These are phyloP conservation scores for Melipona beecheii DNA, from an alignment of 2,888 invertebrate genomes.

Conservation along the genomic window DNA sequence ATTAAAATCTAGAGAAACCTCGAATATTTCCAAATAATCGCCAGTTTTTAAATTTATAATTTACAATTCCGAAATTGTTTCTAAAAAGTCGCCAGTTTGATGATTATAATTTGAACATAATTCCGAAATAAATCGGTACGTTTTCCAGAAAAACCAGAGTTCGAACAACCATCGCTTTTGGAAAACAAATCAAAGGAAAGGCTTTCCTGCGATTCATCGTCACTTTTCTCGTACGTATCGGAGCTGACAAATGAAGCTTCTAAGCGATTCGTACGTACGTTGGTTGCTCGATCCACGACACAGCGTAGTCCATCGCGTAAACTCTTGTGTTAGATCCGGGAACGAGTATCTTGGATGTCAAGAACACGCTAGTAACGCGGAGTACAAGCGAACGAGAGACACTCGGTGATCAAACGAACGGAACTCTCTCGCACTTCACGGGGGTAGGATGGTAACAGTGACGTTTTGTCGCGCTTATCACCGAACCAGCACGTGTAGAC, in stretches of 20 bases:
- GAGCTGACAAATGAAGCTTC: neutral
- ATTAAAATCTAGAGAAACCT: too few relatives aligned
- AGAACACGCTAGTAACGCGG: slow-evolving; percentile 28
- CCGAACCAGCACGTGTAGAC: slow-evolving; percentile 52
- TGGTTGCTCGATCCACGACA: neutral
- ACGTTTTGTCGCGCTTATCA: slow-evolving; percentile 66
- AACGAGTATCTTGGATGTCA: slow-evolving; percentile 47
- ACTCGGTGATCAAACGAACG: slow-evolving; percentile 60
- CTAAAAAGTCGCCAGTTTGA: too few relatives aligned
- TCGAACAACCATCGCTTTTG: too few relatives aligned
- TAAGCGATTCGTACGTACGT: neutral
- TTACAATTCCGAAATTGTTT: too few relatives aligned
- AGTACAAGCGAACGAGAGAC: slow-evolving; percentile 35
- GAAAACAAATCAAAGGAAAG: neutral
- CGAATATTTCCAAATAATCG: too few relatives aligned
- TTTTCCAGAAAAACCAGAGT: too few relatives aligned
- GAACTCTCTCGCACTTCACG: slow-evolving; percentile 35
- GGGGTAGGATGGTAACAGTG: slow-evolving; percentile 41
- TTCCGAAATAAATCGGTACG: too few relatives aligned
- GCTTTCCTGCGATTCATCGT: neutral
- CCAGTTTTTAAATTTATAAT: too few relatives aligned
- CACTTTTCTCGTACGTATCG: neutral
- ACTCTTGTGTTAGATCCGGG: slow-evolving; percentile 31
- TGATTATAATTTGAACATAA: too few relatives aligned
- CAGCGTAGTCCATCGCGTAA: neutral